Evolutionary conservation across 2,888 invertebrate species (phyloP), one percentile per base, ranked within the genome.

Genomic region (Rhamphomyia laevipes): DNA sequence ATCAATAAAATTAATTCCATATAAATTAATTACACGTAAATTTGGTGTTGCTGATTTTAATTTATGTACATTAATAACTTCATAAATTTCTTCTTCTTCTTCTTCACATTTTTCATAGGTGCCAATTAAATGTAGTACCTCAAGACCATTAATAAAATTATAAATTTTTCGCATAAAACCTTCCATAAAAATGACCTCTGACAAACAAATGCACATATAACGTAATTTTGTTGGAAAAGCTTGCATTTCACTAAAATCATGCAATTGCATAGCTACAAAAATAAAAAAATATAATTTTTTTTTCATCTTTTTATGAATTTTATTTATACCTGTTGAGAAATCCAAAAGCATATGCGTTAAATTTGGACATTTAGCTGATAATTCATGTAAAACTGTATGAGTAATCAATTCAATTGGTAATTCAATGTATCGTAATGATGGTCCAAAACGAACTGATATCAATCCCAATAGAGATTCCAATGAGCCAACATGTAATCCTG

Each of bases 141-240:
- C 95, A 50, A 99, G 72, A 5, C 97, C 97, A 58, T 97, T 97
- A 63, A 99, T 94, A 64, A 97, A 99, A 69, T 97, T 97, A 72
- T 99, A 99, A 55, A 99, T 99, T 73, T 99, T 95, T 57, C 99
- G 74, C 93, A 99, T 96, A 68, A 99, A 99, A 13, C 99, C 99
- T 68, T 99, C 99, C 88, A 99, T 92, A 74, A 99, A 99, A 71
- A 99, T 99, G 56, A 99, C 96, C 71, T 99, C 99, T 0, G 95
- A 96, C 38, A 99, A 75, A 58, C 99, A 99, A 63, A 99, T 90
- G 68, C 92, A 91, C 73, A 96, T 80, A 69, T 94, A 95, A 43
- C 85, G 83, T 51, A 99, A 74, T 68, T 97, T 95, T 11, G 97
- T 95, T 3, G 99, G 99, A 67, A 99, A 99, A 16, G 94, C 90